A percentile compares a stretch with the other conserved stretches of the same genome.
Evolutionary conservation across 1,140 invertebrate genomes (phyloP).

Genomic region (Caerostris darwini): DNA sequence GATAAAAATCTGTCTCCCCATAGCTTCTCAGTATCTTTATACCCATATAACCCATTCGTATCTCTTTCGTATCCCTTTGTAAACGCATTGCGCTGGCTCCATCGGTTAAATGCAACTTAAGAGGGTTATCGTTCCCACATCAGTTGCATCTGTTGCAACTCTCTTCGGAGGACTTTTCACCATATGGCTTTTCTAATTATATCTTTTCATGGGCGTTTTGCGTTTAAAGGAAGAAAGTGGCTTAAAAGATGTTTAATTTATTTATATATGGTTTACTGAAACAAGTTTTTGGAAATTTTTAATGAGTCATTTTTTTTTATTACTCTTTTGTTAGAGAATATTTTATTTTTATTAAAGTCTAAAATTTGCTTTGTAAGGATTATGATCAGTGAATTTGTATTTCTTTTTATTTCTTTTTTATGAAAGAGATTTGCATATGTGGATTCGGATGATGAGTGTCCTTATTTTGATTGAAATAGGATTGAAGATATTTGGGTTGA

Average conservation of each 20-base stretch:
- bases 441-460: too few relatives aligned
- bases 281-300: too few relatives aligned
- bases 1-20: neutral
- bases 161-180: neutral
- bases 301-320: too few relatives aligned
- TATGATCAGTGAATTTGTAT: too few relatives aligned
- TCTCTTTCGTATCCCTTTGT: neutral
- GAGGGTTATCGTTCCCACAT: neutral
- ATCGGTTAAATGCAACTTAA: neutral
- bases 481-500: too few relatives aligned
- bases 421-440: too few relatives aligned
- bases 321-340: too few relatives aligned
- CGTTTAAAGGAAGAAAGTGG: neutral
- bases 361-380: too few relatives aligned
- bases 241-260: neutral
- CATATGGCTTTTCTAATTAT: conserved; percentile 33
- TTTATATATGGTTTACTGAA: neutral
- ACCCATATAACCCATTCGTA: neutral
- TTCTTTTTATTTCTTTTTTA: too few relatives aligned
- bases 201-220: neutral
- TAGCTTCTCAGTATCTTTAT: neutral
- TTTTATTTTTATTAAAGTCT: too few relatives aligned
- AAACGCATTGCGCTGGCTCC: neutral
- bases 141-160: conserved; percentile 5
- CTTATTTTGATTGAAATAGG: too few relatives aligned